These are phyloP conservation scores for Perccottus glenii DNA, from an alignment of 2,113 vertebrate species.

Conservation along the genomic window DNA sequence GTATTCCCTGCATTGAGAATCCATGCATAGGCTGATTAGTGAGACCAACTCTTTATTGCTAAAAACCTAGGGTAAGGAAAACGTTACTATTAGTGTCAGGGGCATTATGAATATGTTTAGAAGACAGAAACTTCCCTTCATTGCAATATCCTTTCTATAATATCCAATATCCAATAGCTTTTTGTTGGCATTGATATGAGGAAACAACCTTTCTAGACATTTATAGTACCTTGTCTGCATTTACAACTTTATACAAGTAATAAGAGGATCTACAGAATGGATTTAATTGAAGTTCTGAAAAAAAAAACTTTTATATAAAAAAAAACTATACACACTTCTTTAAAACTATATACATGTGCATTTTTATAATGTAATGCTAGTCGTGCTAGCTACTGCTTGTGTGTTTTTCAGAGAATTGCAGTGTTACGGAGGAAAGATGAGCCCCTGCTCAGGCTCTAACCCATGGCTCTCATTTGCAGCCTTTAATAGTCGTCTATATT, in stretches of 20 bases:
- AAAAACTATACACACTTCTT: too few species aligned
- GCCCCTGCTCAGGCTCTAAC: slow-evolving; percentile 74
- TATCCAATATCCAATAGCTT: too few species aligned
- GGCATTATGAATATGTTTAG: background rate
- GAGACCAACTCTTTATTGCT: background rate
- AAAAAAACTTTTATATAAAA: too few species aligned
- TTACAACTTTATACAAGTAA: too few species aligned
- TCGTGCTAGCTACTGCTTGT: slow-evolving; percentile 47
- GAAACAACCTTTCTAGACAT: too few species aligned
- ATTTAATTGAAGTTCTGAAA: too few species aligned
- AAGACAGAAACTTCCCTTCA: background rate
- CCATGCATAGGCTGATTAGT: background rate
- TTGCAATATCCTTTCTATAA: too few species aligned
- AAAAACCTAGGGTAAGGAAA: background rate
- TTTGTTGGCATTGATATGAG: too few species aligned
- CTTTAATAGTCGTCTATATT: slow-evolving; percentile 92
- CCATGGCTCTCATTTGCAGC: slow-evolving; percentile 93
- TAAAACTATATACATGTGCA: too few species aligned
- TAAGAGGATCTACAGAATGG: too few species aligned
- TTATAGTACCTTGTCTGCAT: too few species aligned
- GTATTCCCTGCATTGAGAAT: background rate
- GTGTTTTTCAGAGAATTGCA: slow-evolving; percentile 64
- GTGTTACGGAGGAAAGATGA: slow-evolving; percentile 58
- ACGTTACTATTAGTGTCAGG: background rate
- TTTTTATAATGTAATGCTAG: background rate